Evolutionary conservation across 2,797 vertebrate genomes (phyloP).

Genomic region (Zalophus californianus): DNA sequence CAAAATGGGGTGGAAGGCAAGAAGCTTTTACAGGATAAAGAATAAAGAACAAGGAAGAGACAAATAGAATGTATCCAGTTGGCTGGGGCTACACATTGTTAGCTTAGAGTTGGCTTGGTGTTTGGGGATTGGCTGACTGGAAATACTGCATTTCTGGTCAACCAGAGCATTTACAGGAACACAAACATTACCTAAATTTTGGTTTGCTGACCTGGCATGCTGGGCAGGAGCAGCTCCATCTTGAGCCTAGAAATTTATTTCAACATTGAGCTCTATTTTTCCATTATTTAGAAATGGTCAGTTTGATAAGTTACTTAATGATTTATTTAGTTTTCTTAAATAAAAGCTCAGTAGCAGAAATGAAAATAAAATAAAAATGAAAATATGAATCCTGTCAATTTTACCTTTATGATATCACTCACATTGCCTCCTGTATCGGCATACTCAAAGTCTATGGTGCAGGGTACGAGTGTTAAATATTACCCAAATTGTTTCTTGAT

Average conservation of each 20-base stretch:
- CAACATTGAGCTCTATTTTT: background rate
- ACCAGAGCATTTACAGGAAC: background rate
- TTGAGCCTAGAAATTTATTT: background rate
- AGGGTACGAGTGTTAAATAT: background rate
- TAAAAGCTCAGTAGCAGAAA: background rate
- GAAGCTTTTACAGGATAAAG: background rate
- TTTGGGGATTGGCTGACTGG: background rate
- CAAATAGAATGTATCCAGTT: background rate
- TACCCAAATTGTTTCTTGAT: background rate
- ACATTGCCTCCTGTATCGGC: background rate
- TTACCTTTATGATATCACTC: background rate
- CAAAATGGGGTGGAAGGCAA: background rate
- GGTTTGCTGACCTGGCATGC: background rate
- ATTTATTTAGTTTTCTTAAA: conserved; percentile 24
- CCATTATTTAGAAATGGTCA: background rate
- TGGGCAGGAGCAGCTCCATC: background rate
- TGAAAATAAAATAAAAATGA: background rate
- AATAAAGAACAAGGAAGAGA: background rate
- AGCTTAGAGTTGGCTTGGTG: background rate
- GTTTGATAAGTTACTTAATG: background rate
- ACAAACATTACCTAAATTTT: background rate
- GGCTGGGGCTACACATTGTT: background rate
- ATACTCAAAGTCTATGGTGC: background rate
- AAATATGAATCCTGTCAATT: conserved; percentile 1
- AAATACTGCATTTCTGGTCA: background rate